A percentile compares a stretch with the other conserved stretches of the same genome.
phyloP scores from a whole-genome alignment of 2,888 invertebrate genomes.

The Octonoba sinensis region DNA sequence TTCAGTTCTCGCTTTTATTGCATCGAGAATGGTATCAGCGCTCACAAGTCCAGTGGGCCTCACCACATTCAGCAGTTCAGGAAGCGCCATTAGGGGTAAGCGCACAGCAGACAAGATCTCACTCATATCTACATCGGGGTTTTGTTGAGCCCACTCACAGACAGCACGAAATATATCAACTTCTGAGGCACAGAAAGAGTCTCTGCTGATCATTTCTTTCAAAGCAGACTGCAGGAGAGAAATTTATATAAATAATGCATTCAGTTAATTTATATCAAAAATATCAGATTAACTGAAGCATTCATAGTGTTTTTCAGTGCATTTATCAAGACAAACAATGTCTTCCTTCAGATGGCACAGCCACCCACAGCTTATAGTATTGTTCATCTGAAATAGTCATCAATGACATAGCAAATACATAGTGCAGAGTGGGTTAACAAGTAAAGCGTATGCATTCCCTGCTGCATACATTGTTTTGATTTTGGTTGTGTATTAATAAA shows the following conservation, averaged over 20 bases:
- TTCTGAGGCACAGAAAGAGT: conserved; percentile 97
- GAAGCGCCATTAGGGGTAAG: conserved; percentile 87
- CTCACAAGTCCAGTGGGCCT: conserved; percentile 88
- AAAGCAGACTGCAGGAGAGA: conserved; percentile 78
- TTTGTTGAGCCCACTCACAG: conserved; percentile 86
- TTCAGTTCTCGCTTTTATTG: conserved; percentile 88
- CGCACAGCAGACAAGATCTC: conserved; percentile 75
- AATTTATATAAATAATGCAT: no score
- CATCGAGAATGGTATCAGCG: conserved; percentile 92
- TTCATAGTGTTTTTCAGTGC: no score
- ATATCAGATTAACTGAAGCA: no score
- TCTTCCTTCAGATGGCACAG: no score
- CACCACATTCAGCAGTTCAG: conserved; percentile 89
- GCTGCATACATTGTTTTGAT: no score
- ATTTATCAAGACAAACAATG: no score
- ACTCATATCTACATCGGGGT: conserved; percentile 76
- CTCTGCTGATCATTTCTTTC: conserved; percentile 86
- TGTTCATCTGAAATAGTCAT: no score
- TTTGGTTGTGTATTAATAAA: no score
- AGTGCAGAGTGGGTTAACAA: not conserved
- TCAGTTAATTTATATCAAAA: not conserved
- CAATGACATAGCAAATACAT: not conserved
- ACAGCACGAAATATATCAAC: conserved; percentile 94
- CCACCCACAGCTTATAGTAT: no score
- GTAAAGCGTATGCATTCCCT: not conserved